Base-by-base conservation (phyloP, 2,113 vertebrate genomes). In the Psittacus erithacus region DNA sequence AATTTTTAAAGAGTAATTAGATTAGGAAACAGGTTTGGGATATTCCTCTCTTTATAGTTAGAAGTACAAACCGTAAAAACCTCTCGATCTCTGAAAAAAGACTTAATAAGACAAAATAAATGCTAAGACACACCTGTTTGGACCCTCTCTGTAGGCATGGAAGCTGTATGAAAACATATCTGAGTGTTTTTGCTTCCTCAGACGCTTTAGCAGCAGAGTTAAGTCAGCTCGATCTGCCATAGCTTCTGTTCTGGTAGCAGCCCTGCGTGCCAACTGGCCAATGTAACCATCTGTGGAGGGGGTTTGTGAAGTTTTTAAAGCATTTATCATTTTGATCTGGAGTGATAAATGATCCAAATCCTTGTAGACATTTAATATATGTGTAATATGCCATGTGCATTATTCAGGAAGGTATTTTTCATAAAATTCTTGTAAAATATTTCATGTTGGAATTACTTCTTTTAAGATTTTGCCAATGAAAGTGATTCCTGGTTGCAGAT, bases 81-180 rank as follows among this genome's bases (percentile, higher is more conserved):
- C 24, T 80, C n/a, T 77, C 22, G 10, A 0, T 50, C 49, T 67
- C 75, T 82, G 68, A 73, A 90, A 55, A 63, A 55, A 19, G 12
- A 57, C 63, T 82, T 79, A 79, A 39, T 78, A 68, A 69, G 57
- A 39, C 5, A 60, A 74, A 90, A 85, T 31, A 60, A 82, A 85
- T 17, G 20, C 17, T 47, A 18, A 38, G n/a, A 74, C 67, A 68
- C 25, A 68, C 18, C 41, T 76, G 7, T 69, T 52, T 93, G 53
- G 31, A 82, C 59, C 20, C 4, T 57, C 24, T 86, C 13, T 73
- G 18, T 76, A 46, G 70, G 35, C 67, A n/a, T 52, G 52, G 70
- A 53, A 90, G 24, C 82, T 87, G 70, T 82, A 79, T 88, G 82
- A 79, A 95, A 96, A 85, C 62, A 52, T 11, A 89, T 19, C n/a